Evolutionary conservation across 2,113 vertebrate species (phyloP).

Genomic region (Dunckerocampus dactyliophorus): DNA sequence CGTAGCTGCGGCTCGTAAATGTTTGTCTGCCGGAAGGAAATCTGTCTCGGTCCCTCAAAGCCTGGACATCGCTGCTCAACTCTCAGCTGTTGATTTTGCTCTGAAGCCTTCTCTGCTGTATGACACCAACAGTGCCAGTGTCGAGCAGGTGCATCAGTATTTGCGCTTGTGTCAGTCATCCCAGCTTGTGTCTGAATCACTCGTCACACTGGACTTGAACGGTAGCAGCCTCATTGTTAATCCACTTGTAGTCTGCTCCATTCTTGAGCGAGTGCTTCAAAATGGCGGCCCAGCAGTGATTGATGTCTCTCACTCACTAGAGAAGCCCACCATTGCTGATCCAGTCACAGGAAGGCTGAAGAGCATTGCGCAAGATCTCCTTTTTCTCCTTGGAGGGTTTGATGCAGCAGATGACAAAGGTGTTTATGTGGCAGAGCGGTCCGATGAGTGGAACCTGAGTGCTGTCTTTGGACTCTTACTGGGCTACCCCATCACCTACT

Average conservation of each 20-base stretch:
- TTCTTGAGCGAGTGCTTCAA: slow-evolving; percentile 58
- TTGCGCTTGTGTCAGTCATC: slow-evolving; percentile 65
- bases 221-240: slow-evolving; percentile 74
- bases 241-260: slow-evolving; percentile 42
- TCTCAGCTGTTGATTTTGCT: slow-evolving; percentile 78
- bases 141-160: slow-evolving; percentile 73
- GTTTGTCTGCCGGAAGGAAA: slow-evolving; percentile 64
- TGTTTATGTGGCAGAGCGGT: slow-evolving; percentile 48
- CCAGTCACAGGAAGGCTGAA: slow-evolving; percentile 39
- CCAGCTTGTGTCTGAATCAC: slow-evolving; percentile 58
- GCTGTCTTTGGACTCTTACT: slow-evolving; percentile 83
- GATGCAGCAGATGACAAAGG: slow-evolving; percentile 34
- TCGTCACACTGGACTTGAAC: slow-evolving; percentile 72
- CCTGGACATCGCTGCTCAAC: slow-evolving; percentile 77
- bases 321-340: slow-evolving; percentile 59
- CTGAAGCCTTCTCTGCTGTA: slow-evolving; percentile 85
- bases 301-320: slow-evolving; percentile 71
- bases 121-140: slow-evolving; percentile 70
- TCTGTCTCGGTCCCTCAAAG: slow-evolving; percentile 56
- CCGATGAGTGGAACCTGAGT: slow-evolving; percentile 82
- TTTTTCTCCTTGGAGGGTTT: slow-evolving; percentile 56
- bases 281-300: slow-evolving; percentile 53
- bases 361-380: slow-evolving; percentile 53
- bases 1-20: slow-evolving; percentile 71
- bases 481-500: slow-evolving; percentile 83